Evolutionary conservation across 2,113 vertebrate species (phyloP).

Genomic region (Hydropotes inermis): DNA sequence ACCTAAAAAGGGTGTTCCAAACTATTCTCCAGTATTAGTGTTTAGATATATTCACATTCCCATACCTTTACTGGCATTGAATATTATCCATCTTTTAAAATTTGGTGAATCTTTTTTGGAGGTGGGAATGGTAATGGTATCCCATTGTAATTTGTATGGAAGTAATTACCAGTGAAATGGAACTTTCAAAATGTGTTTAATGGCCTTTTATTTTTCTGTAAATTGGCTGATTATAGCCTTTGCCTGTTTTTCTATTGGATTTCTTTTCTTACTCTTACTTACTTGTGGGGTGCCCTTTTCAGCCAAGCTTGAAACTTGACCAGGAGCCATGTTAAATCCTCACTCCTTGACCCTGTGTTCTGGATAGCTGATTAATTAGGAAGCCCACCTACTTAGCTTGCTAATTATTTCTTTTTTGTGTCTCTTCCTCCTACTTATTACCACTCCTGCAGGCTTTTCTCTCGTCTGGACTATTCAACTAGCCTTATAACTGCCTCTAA

Average conservation of each 20-base stretch:
- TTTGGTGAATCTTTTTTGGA: background rate
- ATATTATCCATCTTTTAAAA: background rate
- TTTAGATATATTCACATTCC: background rate
- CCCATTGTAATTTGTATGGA: background rate
- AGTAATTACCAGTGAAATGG: background rate
- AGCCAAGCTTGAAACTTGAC: constrained; percentile 3
- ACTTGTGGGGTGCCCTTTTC: background rate
- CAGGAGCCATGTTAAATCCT: background rate
- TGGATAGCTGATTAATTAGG: constrained; percentile 8
- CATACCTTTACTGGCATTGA: background rate
- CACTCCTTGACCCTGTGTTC: background rate
- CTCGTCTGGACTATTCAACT: background rate
- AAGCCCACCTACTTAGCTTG: background rate
- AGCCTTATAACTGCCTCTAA: background rate
- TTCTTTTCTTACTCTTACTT: constrained; percentile 4
- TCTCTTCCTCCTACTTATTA: background rate
- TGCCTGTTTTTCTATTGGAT: background rate
- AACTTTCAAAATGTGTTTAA: constrained; percentile 14
- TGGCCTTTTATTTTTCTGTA: background rate
- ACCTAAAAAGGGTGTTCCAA: background rate
- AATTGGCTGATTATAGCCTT: background rate
- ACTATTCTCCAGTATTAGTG: background rate
- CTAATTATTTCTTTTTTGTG: constrained; percentile 24
- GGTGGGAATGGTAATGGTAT: background rate
- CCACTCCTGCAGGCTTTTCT: background rate